These are phyloP conservation scores for Cyrtonyx montezumae DNA, from an alignment of 2,113 vertebrate genomes.

Conservation along the genomic window DNA sequence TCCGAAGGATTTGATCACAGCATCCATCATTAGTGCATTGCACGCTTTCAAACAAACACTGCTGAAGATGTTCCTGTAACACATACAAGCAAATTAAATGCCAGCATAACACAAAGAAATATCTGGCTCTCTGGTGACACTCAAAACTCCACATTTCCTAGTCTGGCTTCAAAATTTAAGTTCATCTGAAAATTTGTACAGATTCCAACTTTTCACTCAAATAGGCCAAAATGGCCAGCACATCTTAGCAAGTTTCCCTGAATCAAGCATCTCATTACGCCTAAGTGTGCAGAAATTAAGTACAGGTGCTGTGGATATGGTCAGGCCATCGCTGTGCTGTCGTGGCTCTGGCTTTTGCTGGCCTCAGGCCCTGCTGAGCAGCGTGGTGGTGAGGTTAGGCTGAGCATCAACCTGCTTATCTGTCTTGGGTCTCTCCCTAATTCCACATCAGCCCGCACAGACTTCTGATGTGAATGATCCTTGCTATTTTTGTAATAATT, in stretches of 20 bases:
- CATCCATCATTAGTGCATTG: slow-evolving; percentile 80
- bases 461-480: background rate
- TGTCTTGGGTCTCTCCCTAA: background rate
- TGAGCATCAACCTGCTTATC: background rate
- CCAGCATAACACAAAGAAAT: background rate
- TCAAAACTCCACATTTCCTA: background rate
- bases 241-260: background rate
- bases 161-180: background rate
- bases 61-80: slow-evolving; percentile 85
- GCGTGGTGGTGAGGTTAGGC: background rate
- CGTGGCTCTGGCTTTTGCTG: background rate
- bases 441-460: background rate
- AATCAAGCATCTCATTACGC: fast-evolving
- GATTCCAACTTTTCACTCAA: background rate
- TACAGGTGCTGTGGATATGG: background rate
- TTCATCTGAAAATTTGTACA: background rate
- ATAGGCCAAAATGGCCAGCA: background rate
- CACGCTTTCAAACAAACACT: slow-evolving; percentile 79
- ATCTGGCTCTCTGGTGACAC: background rate
- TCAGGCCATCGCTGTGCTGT: background rate
- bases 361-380: background rate
- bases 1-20: slow-evolving; percentile 76
- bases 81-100: background rate
- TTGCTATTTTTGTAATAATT: background rate
- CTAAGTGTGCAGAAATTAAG: background rate